Conservation (phyloP, 1,140 invertebrate species). For the Tetraneura akinire region DNA sequence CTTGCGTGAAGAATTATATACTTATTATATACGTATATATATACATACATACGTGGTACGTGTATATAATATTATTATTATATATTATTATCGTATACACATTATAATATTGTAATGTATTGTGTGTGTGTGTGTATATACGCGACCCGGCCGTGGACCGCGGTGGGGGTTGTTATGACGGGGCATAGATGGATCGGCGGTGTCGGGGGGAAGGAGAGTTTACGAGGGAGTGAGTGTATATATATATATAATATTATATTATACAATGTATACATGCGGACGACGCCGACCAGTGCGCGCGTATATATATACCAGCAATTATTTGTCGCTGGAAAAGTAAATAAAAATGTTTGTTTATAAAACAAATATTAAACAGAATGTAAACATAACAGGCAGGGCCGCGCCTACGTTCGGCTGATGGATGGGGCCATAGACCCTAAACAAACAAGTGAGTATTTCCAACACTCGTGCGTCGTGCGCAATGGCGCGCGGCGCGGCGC, state of each 20-base stretch:
- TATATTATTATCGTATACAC: too few relatives aligned
- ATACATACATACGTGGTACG: too few relatives aligned
- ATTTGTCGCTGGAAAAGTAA: constrained; percentile 50
- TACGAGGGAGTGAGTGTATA: neutral
- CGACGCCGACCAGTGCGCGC: constrained; percentile 43
- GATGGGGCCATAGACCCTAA: constrained; percentile 51
- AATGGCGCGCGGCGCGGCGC: neutral
- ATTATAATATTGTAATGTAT: neutral
- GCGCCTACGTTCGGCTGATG: constrained; percentile 43
- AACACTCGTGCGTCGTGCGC: constrained; percentile 32
- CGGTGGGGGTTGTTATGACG: neutral
- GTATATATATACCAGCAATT: constrained; percentile 40
- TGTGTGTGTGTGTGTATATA: constrained; percentile 1
- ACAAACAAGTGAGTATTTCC: constrained; percentile 47
- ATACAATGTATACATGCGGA: too few relatives aligned
- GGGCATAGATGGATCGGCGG: neutral
- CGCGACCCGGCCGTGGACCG: neutral
- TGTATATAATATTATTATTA: too few relatives aligned
- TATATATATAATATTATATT: too few relatives aligned
- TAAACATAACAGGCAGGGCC: constrained; percentile 47
- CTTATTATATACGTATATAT: too few relatives aligned
- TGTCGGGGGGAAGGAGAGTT: neutral
- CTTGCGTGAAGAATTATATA: constrained; percentile 38
- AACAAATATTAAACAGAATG: constrained; percentile 52
- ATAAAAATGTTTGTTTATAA: constrained; percentile 52